Evolutionary conservation across 2,113 vertebrate species (phyloP).

Genomic region (Mus pahari): DNA sequence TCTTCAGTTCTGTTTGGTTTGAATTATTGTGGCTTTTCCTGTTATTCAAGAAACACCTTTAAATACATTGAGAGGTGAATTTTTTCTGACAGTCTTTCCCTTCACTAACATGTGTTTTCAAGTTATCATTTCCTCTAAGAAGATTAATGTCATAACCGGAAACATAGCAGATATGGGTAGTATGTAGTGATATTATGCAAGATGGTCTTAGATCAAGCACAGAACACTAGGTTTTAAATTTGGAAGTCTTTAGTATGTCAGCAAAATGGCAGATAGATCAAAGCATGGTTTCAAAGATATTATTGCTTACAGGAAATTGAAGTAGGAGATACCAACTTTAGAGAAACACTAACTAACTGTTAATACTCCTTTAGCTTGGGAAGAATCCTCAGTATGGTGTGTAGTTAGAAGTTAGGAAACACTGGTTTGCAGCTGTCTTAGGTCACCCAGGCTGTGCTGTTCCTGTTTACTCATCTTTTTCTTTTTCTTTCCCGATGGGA

Average conservation of each 20-base stretch:
- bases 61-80: constrained; percentile 12
- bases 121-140: constrained; percentile 46
- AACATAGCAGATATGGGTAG: background rate
- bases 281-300: constrained; percentile 8
- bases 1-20: constrained; percentile 20
- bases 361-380: constrained; percentile 18
- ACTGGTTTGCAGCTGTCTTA: constrained; percentile 12
- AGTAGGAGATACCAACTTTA: constrained; percentile 38
- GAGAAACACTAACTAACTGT: constrained; percentile 20
- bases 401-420: background rate
- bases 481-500: constrained; percentile 53
- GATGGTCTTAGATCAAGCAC: constrained; percentile 29
- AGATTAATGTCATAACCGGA: background rate
- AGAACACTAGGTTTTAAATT: constrained; percentile 6
- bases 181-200: background rate
- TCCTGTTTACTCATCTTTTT: background rate
- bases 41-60: constrained; percentile 26
- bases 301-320: constrained; percentile 18
- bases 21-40: constrained; percentile 2
- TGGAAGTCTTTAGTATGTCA: background rate
- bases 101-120: constrained; percentile 57
- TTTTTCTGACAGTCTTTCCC: constrained; percentile 1
- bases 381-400: background rate
- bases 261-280: constrained; percentile 23
- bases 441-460: background rate